phyloP scores from a whole-genome alignment of 2,797 vertebrate genomes.

The Pantherophis vulpinus region DNA sequence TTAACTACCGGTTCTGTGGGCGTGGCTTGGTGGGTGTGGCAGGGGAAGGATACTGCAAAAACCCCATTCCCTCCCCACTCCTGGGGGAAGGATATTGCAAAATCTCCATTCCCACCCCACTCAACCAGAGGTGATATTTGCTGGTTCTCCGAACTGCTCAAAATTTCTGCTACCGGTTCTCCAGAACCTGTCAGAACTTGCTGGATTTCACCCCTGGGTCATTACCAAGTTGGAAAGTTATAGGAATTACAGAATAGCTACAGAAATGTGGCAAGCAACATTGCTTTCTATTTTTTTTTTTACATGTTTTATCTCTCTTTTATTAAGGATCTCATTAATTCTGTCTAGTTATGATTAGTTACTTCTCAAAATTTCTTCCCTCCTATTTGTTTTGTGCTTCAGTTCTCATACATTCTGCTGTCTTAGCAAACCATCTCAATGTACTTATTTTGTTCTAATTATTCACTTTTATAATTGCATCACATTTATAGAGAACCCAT shows the following conservation, averaged over 20 bases:
- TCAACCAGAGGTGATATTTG: no score
- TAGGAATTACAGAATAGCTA: neutral
- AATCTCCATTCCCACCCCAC: no score
- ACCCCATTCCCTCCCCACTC: no score
- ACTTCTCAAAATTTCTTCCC: neutral
- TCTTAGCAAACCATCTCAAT: neutral
- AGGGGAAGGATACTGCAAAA: no score
- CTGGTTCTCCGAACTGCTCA: no score
- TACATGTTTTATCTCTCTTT: neutral
- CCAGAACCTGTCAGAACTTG: no score
- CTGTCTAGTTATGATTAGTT: neutral
- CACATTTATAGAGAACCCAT: neutral
- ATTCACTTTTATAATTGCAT: neutral
- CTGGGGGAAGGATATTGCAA: no score
- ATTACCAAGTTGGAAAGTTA: neutral
- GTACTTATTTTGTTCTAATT: neutral
- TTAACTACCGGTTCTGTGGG: no score
- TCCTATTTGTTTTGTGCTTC: neutral
- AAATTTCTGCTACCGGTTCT: no score
- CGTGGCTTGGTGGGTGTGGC: no score
- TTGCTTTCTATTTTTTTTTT: neutral
- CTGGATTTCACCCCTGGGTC: neutral
- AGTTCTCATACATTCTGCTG: neutral
- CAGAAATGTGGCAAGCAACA: neutral
- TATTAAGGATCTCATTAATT: neutral